Percentiles rank a stretch among this genome's conserved stretches.
Evolutionary conservation across 1,140 invertebrate species (phyloP).

Genomic region (Dinoponera quadriceps): DNA sequence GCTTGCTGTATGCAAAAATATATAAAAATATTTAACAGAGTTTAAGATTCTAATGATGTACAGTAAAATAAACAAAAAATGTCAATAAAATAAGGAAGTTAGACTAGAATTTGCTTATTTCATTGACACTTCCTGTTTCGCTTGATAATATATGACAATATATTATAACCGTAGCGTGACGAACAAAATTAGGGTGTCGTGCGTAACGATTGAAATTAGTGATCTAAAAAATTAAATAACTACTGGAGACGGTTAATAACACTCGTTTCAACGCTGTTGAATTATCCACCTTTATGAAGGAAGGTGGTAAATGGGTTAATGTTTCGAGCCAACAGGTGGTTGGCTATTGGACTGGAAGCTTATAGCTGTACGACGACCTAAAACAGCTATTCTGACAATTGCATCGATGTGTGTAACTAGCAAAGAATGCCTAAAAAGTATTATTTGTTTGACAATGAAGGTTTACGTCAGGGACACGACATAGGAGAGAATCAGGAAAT

Average conservation of each 20-base stretch:
- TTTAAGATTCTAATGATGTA: too few relatives aligned
- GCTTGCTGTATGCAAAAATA: neutral
- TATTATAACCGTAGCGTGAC: neutral
- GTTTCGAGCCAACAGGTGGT: slow-evolving; percentile 85
- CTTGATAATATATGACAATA: neutral
- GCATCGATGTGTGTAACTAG: slow-evolving; percentile 69
- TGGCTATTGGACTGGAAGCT: slow-evolving; percentile 82
- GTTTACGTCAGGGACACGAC: neutral
- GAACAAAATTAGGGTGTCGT: neutral
- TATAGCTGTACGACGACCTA: slow-evolving; percentile 82
- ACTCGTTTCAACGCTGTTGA: slow-evolving; percentile 43
- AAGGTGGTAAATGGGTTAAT: slow-evolving; percentile 85
- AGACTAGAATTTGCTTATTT: too few relatives aligned
- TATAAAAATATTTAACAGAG: neutral
- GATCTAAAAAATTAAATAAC: slow-evolving; percentile 51
- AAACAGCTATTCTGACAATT: slow-evolving; percentile 76
- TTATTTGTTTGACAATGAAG: neutral
- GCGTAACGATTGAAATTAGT: neutral
- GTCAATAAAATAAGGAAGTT: too few relatives aligned
- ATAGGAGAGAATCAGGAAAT: neutral
- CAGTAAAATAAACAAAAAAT: too few relatives aligned
- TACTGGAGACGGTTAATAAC: slow-evolving; percentile 37
- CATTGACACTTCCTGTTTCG: too few relatives aligned
- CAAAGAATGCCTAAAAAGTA: slow-evolving; percentile 10
- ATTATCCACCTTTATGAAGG: slow-evolving; percentile 82